These are phyloP conservation scores for Halictus quadricinctus DNA, from an alignment of 2,888 invertebrate species.

Conservation along the genomic window DNA sequence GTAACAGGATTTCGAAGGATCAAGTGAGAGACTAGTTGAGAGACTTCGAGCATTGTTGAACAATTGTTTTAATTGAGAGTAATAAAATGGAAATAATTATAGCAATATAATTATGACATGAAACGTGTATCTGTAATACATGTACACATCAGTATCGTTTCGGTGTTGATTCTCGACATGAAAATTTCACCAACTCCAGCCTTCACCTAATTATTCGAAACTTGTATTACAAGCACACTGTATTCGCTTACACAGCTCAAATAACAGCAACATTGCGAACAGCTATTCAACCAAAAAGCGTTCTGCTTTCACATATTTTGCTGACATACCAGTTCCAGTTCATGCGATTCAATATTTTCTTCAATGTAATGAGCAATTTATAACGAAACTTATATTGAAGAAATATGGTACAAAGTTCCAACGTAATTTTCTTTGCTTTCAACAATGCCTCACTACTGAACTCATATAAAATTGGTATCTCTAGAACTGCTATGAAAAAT, in stretches of 20 bases:
- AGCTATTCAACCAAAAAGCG: neutral
- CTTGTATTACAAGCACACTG: neutral
- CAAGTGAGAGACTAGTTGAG: too few species aligned
- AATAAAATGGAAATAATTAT: neutral
- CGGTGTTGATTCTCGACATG: neutral
- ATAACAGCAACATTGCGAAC: neutral
- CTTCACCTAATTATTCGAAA: neutral
- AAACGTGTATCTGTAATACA: neutral
- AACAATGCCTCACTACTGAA: too few species aligned
- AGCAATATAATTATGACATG: neutral
- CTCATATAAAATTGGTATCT: too few species aligned
- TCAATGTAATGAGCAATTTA: neutral
- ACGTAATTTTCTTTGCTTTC: too few species aligned
- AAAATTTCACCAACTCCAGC: neutral
- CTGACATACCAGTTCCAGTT: neutral
- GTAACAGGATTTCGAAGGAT: too few species aligned
- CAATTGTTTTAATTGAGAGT: neutral
- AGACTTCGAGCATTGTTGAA: too few species aligned
- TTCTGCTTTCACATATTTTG: constrained; percentile 4
- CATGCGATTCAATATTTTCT: neutral
- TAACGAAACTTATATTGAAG: too few species aligned
- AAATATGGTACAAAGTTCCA: too few species aligned
- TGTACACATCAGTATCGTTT: neutral
- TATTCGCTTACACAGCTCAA: neutral
- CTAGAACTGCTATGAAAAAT: too few species aligned